phyloP scores from a whole-genome alignment of 1,140 invertebrate species.

The Drosophila baimaii region DNA sequence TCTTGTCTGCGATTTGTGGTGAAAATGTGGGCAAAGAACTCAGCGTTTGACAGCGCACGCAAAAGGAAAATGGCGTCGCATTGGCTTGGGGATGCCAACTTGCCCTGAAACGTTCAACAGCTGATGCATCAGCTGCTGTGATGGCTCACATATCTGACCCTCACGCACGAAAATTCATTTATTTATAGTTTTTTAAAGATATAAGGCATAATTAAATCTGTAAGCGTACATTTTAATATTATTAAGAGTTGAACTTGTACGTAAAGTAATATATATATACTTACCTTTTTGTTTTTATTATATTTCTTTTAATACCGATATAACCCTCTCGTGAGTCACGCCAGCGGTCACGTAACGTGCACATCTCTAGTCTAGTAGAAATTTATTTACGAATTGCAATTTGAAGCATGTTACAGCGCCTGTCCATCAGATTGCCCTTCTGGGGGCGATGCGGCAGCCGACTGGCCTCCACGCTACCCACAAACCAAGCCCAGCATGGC shows the following conservation, averaged over 20 bases:
- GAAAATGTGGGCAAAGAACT: slow-evolving; percentile 36
- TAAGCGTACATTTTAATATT: not conserved
- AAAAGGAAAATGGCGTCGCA: slow-evolving; percentile 67
- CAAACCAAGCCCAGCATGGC: slow-evolving; percentile 19
- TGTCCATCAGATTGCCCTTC: slow-evolving; percentile 8
- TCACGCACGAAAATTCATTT: not conserved
- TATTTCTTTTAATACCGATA: too few species aligned
- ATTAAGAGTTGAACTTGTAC: too few species aligned
- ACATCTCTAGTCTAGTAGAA: slow-evolving; percentile 6
- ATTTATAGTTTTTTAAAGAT: not conserved
- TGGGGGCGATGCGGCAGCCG: slow-evolving; percentile 8
- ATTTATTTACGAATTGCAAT: slow-evolving; percentile 10
- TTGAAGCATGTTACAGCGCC: slow-evolving; percentile 17
- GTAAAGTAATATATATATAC: too few species aligned
- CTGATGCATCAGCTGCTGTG: slow-evolving; percentile 63
- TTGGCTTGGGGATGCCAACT: slow-evolving; percentile 46
- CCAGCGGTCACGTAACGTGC: slow-evolving; percentile 16
- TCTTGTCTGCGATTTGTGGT: slow-evolving; percentile 54
- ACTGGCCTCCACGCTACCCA: slow-evolving; percentile 32
- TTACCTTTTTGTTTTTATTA: too few species aligned
- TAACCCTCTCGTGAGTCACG: slow-evolving; percentile 9
- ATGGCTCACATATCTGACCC: not conserved
- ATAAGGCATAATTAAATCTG: not conserved
- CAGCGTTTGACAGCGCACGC: slow-evolving; percentile 54
- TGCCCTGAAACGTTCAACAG: slow-evolving; percentile 25